A percentile compares a stretch with the other conserved stretches of the same genome.
Conservation (phyloP, 2,888 invertebrate species). For the Agapostemon virescens region DNA sequence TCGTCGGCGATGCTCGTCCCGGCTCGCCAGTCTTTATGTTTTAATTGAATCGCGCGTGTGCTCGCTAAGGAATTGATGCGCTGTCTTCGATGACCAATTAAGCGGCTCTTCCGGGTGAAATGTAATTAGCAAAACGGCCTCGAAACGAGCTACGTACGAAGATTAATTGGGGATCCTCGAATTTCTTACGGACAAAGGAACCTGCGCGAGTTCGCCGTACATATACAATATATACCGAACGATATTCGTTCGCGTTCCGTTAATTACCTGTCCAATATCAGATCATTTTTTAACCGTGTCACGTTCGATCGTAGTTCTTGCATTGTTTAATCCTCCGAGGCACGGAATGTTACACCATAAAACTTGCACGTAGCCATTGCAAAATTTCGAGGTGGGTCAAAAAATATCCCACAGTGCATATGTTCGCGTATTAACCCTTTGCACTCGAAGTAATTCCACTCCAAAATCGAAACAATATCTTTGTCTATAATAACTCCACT, state of each 20-base stretch:
- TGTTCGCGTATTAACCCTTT: too few relatives aligned
- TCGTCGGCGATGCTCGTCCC: conserved; percentile 4
- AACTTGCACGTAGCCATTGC: too few relatives aligned
- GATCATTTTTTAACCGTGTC: background rate
- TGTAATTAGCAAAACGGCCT: background rate
- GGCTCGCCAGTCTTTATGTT: conserved; percentile 6
- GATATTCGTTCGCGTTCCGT: background rate
- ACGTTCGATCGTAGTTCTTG: background rate
- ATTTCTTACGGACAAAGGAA: background rate
- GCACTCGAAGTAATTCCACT: too few relatives aligned
- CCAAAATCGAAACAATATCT: too few relatives aligned
- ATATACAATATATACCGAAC: too few relatives aligned
- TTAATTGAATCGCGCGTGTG: conserved; percentile 9
- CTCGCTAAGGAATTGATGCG: background rate
- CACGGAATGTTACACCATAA: too few relatives aligned
- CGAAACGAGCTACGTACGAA: background rate
- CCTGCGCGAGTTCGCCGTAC: background rate
- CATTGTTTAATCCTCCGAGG: too few relatives aligned
- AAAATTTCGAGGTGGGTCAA: too few relatives aligned
- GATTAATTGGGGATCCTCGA: background rate
- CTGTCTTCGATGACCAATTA: conserved; percentile 7
- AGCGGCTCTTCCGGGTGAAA: conserved; percentile 13
- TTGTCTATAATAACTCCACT: too few relatives aligned
- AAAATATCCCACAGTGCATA: too few relatives aligned
- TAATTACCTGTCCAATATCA: background rate